Evolutionary conservation across 2,797 vertebrate species (phyloP).

Genomic region (Myripristis murdjan): DNA sequence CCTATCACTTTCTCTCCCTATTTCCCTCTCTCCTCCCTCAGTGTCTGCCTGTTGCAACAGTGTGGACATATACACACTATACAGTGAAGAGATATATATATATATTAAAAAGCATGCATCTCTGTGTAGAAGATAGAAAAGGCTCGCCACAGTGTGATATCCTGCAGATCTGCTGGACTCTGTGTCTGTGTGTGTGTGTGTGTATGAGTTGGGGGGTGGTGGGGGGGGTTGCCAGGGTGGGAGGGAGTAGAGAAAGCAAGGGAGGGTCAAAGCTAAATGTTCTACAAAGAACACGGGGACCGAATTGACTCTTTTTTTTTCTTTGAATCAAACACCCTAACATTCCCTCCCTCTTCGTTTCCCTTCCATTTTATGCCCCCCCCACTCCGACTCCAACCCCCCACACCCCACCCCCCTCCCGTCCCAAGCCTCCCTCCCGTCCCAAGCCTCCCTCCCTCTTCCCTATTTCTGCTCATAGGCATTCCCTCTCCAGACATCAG

Average conservation of each 20-base stretch:
- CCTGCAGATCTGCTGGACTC: slow-evolving; percentile 87
- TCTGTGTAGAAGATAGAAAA: slow-evolving; percentile 83
- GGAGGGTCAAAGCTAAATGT: slow-evolving; percentile 97
- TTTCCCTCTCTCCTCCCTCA: slow-evolving; percentile 85
- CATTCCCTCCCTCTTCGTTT: slow-evolving; percentile 73
- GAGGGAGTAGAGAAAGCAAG: slow-evolving; percentile 91
- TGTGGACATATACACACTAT: slow-evolving; percentile 82
- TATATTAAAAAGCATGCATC: slow-evolving; percentile 83
- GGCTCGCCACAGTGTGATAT: slow-evolving; percentile 84
- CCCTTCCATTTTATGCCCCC: slow-evolving; percentile 59
- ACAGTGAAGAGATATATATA: slow-evolving; percentile 81
- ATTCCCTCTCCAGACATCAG: slow-evolving; percentile 85
- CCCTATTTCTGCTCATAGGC: slow-evolving; percentile 81
- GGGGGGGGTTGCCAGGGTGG: slow-evolving; percentile 64
- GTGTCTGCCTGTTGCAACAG: slow-evolving; percentile 85
- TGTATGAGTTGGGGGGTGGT: slow-evolving; percentile 61
- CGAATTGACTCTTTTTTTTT: slow-evolving; percentile 82
- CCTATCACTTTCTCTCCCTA: slow-evolving; percentile 89
- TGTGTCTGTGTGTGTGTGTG: slow-evolving; percentile 72
- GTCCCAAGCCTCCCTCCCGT: no score
- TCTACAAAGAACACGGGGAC: slow-evolving; percentile 93
- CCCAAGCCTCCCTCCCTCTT: slow-evolving; percentile 64
- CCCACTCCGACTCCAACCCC: slow-evolving; percentile 35
- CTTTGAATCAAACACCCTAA: slow-evolving; percentile 75
- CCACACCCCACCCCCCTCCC: no score